Percentiles rank a stretch among this genome's conserved stretches.
phyloP scores from a whole-genome alignment of 2,797 vertebrate species.

The Brachymystax lenok region DNA sequence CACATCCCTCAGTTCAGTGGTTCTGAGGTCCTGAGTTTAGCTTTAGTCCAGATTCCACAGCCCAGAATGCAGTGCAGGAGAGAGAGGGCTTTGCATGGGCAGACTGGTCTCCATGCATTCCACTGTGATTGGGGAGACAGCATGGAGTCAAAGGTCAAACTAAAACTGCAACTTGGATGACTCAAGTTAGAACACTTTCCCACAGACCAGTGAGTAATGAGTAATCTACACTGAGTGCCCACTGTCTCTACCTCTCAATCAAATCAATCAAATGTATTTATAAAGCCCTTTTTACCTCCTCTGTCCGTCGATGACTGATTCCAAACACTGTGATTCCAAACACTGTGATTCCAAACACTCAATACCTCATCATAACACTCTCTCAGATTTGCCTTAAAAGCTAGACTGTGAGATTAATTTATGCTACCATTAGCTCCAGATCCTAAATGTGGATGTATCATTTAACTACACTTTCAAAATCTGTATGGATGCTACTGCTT shows the following conservation, averaged over 20 bases:
- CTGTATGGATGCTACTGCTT: neutral
- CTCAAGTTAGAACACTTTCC: neutral
- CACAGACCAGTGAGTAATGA: neutral
- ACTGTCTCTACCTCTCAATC: neutral
- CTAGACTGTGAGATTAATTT: neutral
- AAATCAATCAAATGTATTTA: too few relatives aligned
- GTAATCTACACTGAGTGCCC: neutral
- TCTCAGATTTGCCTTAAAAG: neutral
- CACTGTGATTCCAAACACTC: neutral
- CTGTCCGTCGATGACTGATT: neutral
- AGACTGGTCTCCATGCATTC: conserved; percentile 22
- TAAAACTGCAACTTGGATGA: conserved; percentile 22
- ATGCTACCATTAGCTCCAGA: neutral
- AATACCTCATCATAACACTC: neutral
- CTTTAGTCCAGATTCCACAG: neutral
- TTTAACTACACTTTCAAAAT: neutral
- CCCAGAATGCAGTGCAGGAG: neutral
- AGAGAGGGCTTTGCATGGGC: neutral
- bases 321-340: neutral
- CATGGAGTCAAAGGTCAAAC: conserved; percentile 48
- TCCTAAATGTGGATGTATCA: neutral
- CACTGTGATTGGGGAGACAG: conserved; percentile 43
- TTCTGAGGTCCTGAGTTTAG: neutral
- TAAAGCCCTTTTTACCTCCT: too few relatives aligned
- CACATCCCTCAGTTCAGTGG: neutral